A percentile compares a stretch with the other conserved stretches of the same genome.
Evolutionary conservation across 1,140 invertebrate species (phyloP).

Genomic region (Zaprionus lachaisei): DNA sequence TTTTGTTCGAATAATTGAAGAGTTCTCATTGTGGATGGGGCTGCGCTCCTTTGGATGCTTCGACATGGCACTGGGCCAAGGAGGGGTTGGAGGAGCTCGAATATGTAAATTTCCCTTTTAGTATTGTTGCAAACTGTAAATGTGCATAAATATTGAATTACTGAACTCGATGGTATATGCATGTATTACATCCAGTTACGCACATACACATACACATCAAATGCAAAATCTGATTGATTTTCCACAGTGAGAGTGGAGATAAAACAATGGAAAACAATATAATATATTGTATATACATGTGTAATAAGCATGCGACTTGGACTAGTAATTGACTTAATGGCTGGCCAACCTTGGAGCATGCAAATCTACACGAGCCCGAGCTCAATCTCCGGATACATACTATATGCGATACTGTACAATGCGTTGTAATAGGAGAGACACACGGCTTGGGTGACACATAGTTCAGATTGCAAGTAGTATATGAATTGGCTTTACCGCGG

Average conservation of each 20-base stretch:
- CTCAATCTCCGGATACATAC: conserved; percentile 4
- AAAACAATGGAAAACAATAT: conserved; percentile 9
- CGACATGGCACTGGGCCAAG: conserved; percentile 21
- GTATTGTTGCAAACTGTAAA: conserved; percentile 75
- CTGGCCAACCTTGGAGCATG: conserved; percentile 50
- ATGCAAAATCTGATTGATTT: conserved; percentile 1
- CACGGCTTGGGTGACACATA: conserved; percentile 4
- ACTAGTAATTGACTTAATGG: conserved; percentile 3
- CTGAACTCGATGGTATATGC: conserved; percentile 31
- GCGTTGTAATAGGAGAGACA: not conserved
- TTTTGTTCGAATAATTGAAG: conserved; percentile 38
- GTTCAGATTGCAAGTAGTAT: conserved; percentile 11
- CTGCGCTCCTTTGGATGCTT: conserved; percentile 42
- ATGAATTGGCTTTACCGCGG: conserved; percentile 65
- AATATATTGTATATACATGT: conserved; percentile 6
- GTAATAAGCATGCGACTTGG: conserved; percentile 19
- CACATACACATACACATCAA: conserved; percentile 11
- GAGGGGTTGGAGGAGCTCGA: conserved; percentile 15
- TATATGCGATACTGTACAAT: conserved; percentile 8
- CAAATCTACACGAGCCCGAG: conserved; percentile 54
- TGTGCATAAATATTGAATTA: conserved; percentile 57
- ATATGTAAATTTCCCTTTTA: conserved; percentile 44
- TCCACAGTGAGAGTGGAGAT: not conserved
- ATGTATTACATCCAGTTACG: conserved; percentile 13
- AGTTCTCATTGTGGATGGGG: conserved; percentile 21